Evolutionary conservation across 2,888 invertebrate species (phyloP).

Genomic region (Scaptomyza flava): DNA sequence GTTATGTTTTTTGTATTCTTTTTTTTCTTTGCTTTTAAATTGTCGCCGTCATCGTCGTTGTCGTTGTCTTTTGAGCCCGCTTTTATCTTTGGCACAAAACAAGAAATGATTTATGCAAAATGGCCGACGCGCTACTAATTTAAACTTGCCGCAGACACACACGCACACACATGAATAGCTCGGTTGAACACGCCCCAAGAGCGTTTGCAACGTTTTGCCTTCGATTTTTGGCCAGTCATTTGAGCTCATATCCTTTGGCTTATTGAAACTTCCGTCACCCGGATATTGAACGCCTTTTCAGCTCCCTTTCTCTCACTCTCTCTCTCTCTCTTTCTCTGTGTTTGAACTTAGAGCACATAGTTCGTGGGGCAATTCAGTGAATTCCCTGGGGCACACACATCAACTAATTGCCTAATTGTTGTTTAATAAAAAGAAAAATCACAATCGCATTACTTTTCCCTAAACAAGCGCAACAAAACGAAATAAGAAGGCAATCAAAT

Average conservation of each 20-base stretch:
- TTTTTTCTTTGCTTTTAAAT: conserved; percentile 32
- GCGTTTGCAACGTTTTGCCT: conserved; percentile 22
- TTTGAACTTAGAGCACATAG: conserved; percentile 16
- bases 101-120: conserved; percentile 77
- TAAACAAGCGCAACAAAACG: conserved; percentile 7
- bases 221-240: conserved; percentile 64
- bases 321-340: background rate
- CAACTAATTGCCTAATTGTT: conserved; percentile 72
- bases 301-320: conserved; percentile 12
- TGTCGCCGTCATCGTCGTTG: conserved; percentile 46
- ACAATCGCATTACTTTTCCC: conserved; percentile 62
- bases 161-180: conserved; percentile 39
- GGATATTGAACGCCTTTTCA: conserved; percentile 69
- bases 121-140: conserved; percentile 69
- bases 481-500: conserved; percentile 68
- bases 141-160: conserved; percentile 56
- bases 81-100: conserved; percentile 72
- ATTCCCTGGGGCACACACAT: conserved; percentile 24
- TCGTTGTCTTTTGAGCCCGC: conserved; percentile 49
- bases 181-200: conserved; percentile 30
- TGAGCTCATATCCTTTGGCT: conserved; percentile 69
- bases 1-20: conserved; percentile 26
- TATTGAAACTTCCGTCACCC: conserved; percentile 68
- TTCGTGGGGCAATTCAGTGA: background rate
- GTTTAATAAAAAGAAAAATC: conserved; percentile 50